Conservation (phyloP, 1,140 invertebrate species). For the Contarinia nasturtii region DNA sequence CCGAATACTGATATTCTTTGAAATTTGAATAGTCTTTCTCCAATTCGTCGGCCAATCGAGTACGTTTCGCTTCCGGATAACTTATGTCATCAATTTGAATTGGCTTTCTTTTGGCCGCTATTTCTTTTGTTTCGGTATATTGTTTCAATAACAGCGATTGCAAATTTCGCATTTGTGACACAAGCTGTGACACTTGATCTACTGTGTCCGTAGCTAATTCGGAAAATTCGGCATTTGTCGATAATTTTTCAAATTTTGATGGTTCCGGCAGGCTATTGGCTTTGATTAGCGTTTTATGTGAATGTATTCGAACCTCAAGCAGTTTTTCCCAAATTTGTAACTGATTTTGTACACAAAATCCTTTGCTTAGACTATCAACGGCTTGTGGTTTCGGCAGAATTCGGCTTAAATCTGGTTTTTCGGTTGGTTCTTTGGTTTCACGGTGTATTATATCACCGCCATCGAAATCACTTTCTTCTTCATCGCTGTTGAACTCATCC, state of each 20-base stretch:
- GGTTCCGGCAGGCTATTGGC: slow-evolving; percentile 59
- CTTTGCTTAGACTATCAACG: slow-evolving; percentile 44
- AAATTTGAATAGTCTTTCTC: slow-evolving; percentile 41
- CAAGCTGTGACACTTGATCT: slow-evolving; percentile 30
- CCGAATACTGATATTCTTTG: slow-evolving; percentile 47
- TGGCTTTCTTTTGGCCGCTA: slow-evolving; percentile 13
- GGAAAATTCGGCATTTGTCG: slow-evolving; percentile 28
- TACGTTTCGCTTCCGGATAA: slow-evolving; percentile 26
- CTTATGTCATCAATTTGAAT: slow-evolving; percentile 24
- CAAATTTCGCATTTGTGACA: slow-evolving; percentile 43
- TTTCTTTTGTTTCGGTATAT: slow-evolving; percentile 10
- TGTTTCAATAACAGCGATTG: slow-evolving; percentile 22
- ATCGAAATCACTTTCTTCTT: slow-evolving; percentile 13
- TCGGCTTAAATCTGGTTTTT: slow-evolving; percentile 20
- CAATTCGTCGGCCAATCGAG: slow-evolving; percentile 41
- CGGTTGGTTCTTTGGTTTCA: background rate
- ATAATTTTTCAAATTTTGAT: slow-evolving; percentile 27
- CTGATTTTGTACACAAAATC: slow-evolving; percentile 55
- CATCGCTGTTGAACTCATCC: slow-evolving; percentile 9
- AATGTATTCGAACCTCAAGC: slow-evolving; percentile 61
- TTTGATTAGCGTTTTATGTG: slow-evolving; percentile 55
- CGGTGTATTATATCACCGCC: slow-evolving; percentile 7
- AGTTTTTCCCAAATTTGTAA: slow-evolving; percentile 62
- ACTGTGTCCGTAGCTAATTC: slow-evolving; percentile 29
- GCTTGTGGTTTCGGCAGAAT: slow-evolving; percentile 19